These are phyloP conservation scores for Gorsachius magnificus DNA, from an alignment of 2,797 vertebrate species.

Conservation along the genomic window DNA sequence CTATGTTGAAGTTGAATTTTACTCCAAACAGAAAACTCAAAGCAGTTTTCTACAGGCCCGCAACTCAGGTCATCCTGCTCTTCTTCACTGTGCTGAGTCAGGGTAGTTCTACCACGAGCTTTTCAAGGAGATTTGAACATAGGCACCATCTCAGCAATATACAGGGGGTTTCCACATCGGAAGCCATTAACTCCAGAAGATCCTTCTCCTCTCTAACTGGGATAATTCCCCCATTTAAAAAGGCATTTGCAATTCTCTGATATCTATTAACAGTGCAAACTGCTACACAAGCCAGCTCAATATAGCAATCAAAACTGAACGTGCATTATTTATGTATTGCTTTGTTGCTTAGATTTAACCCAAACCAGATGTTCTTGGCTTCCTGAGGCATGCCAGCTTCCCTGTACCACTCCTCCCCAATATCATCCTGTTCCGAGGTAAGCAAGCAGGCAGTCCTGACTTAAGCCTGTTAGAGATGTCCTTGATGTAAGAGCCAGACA, in stretches of 20 bases:
- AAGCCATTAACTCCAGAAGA: background rate
- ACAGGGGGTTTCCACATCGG: background rate
- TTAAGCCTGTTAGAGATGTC: background rate
- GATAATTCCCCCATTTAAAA: background rate
- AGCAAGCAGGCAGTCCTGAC: constrained; percentile 19
- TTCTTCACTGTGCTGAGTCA: background rate
- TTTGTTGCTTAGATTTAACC: background rate
- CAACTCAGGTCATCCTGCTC: background rate
- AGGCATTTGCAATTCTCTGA: background rate
- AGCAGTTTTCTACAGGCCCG: background rate
- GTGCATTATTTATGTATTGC: background rate
- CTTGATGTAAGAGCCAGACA: constrained; percentile 15
- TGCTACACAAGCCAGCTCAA: background rate
- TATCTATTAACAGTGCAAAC: background rate
- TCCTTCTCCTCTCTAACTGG: background rate
- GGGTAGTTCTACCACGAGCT: background rate
- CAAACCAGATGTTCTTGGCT: background rate
- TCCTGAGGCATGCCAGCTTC: background rate
- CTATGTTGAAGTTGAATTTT: background rate
- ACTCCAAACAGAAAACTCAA: background rate
- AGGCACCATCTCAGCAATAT: accelerated
- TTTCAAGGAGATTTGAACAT: background rate
- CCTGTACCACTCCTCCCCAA: background rate
- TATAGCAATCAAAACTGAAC: background rate
- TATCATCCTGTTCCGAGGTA: background rate